These are phyloP conservation scores for Threskiornis aethiopicus DNA, from an alignment of 2,797 vertebrate species.

Conservation along the genomic window DNA sequence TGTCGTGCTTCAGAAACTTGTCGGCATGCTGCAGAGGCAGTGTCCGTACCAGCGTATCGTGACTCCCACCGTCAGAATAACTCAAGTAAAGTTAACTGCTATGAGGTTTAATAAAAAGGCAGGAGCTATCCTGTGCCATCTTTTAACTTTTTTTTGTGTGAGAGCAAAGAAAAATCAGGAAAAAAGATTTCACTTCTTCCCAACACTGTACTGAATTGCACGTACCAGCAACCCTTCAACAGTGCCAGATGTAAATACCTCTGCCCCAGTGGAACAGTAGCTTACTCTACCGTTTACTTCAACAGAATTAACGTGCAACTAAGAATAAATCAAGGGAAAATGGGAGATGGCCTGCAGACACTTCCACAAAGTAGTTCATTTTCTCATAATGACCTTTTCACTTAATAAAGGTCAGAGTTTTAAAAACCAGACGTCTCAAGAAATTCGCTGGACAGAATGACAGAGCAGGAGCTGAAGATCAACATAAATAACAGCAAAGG, in stretches of 20 bases:
- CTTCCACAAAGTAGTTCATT: not conserved
- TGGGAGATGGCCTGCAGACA: not conserved
- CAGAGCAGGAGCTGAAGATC: not conserved
- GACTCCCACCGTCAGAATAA: not conserved
- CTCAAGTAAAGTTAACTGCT: not conserved
- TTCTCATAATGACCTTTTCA: not conserved
- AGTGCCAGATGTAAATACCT: not conserved
- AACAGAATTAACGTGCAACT: not conserved
- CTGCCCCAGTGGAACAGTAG: not conserved
- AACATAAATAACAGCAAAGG: not conserved
- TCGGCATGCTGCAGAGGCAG: not conserved
- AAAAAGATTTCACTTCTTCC: not conserved
- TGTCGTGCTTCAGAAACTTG: not conserved
- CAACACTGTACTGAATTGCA: not conserved
- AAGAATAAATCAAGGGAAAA: not conserved
- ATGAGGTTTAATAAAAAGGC: not conserved
- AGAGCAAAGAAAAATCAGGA: not conserved
- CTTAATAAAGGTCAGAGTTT: not conserved
- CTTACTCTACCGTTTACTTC: not conserved
- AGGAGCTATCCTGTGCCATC: not conserved
- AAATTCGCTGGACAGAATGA: not conserved
- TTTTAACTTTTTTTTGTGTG: not conserved
- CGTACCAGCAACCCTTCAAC: not conserved
- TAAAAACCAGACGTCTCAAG: not conserved
- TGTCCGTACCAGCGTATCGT: rapidly evolving